Evolutionary conservation across 1,140 invertebrate species (phyloP), one percentile per base, ranked within the genome.

Genomic region (Eumaeus atala): DNA sequence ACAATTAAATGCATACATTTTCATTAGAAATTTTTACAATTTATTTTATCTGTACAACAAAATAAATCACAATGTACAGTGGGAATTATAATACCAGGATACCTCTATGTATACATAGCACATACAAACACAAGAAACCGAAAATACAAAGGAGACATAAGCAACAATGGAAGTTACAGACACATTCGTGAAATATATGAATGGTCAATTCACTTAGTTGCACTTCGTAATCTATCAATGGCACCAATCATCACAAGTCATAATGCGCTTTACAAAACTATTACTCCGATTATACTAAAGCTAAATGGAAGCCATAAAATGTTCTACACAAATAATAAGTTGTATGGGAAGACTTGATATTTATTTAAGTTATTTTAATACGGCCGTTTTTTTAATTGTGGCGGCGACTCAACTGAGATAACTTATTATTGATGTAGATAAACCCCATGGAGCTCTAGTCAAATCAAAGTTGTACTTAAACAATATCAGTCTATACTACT

Each of bases 401-500:
- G 17, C 40, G 17, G 9, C 8, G 17, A 9, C 14, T 44, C 40
- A 44, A 44, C 40, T 14, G 40, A 44, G 40, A 44, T 16, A 33
- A 44, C 40, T 44, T 44, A 38, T 51, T 28, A 38, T 38, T 28
- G 3, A 35, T 14, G 36, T 16, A 38, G 28, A 17, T 34, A 54
- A 40, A 49, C 33, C 33, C 44, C 37, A 54, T 51, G 17, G 44
- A 56, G 61, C 59, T 64, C 40, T 61, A 70, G 60, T 57, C 56
- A 64, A 66, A 61, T 72, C 64, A 67, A 71, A 68, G 69, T 70
- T 74, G 72, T 76, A 74, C 76, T 73, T 82, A 84, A 84, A 80
- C 66, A 71, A 79, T 86, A 86, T 86, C 83, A 86, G 83, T 86
- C 83, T 86, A 86, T 81, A 72, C 83, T 83, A 86, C 83, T 86